Base-by-base conservation (phyloP, 64 coral and sea anemone species). In the Catalaphyllia jardinei region DNA sequence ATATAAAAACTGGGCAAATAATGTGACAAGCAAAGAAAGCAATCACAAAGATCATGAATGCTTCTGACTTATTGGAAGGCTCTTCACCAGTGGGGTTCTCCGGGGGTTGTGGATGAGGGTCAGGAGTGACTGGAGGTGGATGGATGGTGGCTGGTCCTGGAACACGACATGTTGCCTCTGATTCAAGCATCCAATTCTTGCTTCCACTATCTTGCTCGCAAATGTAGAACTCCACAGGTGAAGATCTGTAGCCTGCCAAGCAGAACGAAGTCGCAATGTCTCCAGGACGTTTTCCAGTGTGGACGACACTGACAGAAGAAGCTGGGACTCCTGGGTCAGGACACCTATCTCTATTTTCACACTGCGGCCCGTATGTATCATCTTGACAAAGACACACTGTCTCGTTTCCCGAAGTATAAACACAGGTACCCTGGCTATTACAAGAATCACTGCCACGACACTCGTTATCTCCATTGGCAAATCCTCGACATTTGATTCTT, bases 241-340 rank as follows among this genome's bases (percentile, higher is more conserved):
- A 71, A 62, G 33, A 82, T n/a, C n/a, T 55, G 62, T 92, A 92
- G 24, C 82, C 82, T 38, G 9, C 38, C 19, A 1, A 15, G 46
- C 90, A 92, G 60, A 92, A 92, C 33, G 63, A 77, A 7, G 90
- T 92, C 8, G 90, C 59, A 29, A 92, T 86, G 38, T 86, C 90
- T 15, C 90, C 90, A 0, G 90, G 90, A 38, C 82, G 22, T 76
- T 38, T 73, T 39, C 73, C 90, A 16, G 57, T 25, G 29, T 67
- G 46, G 13, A 28, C 60, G 8, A 92, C 74, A 2, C 31, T 55
- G 18, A 86, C 46, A 27, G 71, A 69, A 5, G 81, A 67, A 39
- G 31, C 29, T 10, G 72, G 80, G 4, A 51, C 24, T 46, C 24
- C 55, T 12, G 90, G 90, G 14, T n/a, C 20, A 10, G 90, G 22